Base-by-base conservation (phyloP, 2,888 invertebrate genomes). In the Operophtera brumata region DNA sequence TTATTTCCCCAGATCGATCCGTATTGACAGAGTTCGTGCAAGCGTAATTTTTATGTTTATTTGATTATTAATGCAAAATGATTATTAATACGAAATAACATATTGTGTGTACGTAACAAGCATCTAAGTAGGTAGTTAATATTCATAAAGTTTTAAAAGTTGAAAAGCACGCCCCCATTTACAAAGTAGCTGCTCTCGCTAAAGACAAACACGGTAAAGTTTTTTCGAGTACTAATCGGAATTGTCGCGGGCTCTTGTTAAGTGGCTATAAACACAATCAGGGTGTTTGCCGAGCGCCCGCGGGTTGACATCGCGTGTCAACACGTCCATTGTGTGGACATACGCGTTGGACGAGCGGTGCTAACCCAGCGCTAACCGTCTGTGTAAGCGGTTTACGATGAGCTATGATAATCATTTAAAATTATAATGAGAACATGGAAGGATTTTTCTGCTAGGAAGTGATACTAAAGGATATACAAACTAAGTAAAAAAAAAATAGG, bases 181-280 rank as follows among this genome's bases (percentile, higher is more conserved):
- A 84, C 80, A 78, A 85, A 81, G 88, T 87, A 88, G 88, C 88
- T 55, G 54, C 54, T 59, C 82, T 86, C 78, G 73, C 80, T 77
- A 77, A 78, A 78, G 75, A 78, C 78, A 86, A 85, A 84, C 70
- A 66, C 70, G 69, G 78, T 78, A 72, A 72, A 77, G 74, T 82
- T 86, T 84, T 87, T 86, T 86, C 82, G 80, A 75, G 77, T 74
- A 82, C 83, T 88, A 85, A 88, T 88, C 85, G 82, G 90, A 89
- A 90, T 86, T 86, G 73, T 89, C 78, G 80, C 89, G 68, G 79
- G 67, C 62, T 73, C 73, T 81, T 74, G 89, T 90, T 90, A 90
- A 90, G 83, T 90, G 88, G 86, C 89, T 83, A 86, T 90, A 90
- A 89, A 90, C 89, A 90, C 88, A 90, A 86, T 87, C 82, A 76